phyloP scores from a whole-genome alignment of 2,113 vertebrate genomes.

The Perca fluviatilis region DNA sequence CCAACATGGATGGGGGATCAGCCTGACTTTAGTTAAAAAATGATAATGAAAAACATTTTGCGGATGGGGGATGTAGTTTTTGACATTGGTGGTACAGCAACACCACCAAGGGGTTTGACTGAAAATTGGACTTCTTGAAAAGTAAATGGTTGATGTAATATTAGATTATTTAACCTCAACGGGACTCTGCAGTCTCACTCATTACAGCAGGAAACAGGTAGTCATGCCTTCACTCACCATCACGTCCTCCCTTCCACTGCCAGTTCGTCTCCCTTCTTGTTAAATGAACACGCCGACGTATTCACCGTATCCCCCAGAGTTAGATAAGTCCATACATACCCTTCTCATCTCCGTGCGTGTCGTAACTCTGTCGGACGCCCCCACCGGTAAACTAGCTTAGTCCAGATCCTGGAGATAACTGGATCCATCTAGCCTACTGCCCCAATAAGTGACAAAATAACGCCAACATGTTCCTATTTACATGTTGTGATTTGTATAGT shows the following conservation, averaged over 20 bases:
- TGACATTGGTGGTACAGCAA: not conserved
- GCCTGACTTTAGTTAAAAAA: no score
- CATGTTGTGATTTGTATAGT: no score
- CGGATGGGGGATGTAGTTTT: not conserved
- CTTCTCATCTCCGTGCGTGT: no score
- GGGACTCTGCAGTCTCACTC: not conserved
- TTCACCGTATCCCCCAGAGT: no score
- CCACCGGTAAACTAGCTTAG: no score
- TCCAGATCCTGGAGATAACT: no score
- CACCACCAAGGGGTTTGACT: not conserved
- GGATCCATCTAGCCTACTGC: no score
- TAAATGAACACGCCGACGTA: no score
- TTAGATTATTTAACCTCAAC: not conserved
- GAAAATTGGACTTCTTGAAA: not conserved
- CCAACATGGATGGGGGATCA: not conserved
- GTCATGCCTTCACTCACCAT: not conserved
- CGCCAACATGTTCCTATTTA: no score
- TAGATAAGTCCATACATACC: no score
- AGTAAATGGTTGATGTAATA: not conserved
- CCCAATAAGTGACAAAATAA: no score
- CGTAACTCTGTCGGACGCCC: no score
- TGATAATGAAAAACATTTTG: not conserved
- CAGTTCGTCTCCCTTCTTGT: not conserved
- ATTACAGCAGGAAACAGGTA: not conserved
- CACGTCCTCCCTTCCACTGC: not conserved